These are phyloP conservation scores for Platichthys stellatus DNA, from an alignment of 2,113 vertebrate species.

Conservation along the genomic window DNA sequence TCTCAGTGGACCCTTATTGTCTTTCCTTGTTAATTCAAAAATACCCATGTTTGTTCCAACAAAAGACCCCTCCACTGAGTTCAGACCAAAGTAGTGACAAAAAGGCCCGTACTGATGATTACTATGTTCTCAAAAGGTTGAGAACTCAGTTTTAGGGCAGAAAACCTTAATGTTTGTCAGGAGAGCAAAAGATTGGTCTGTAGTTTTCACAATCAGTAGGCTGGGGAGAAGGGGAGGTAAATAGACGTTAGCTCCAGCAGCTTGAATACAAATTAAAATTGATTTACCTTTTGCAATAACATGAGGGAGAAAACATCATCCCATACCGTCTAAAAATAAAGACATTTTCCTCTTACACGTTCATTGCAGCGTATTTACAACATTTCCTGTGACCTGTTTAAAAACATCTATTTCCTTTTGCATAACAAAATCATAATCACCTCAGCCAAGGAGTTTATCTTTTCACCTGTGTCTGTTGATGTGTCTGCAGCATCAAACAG, in stretches of 20 bases:
- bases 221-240: neutral
- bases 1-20: neutral
- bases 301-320: neutral
- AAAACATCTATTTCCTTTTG: slow-evolving; percentile 19
- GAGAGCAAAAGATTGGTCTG: slow-evolving; percentile 6
- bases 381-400: slow-evolving; percentile 18
- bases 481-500: neutral
- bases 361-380: slow-evolving; percentile 6
- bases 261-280: neutral
- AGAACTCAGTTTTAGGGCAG: slow-evolving; percentile 23
- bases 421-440: slow-evolving; percentile 1
- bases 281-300: slow-evolving; percentile 5
- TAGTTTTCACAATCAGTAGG: neutral
- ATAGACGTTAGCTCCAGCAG: neutral
- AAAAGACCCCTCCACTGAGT: neutral
- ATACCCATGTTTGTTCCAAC: neutral
- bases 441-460: neutral
- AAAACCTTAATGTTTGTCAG: slow-evolving; percentile 22
- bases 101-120: neutral
- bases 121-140: slow-evolving; percentile 21
- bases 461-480: neutral
- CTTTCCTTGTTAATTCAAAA: neutral
- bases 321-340: slow-evolving; percentile 21
- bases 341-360: neutral
- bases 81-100: neutral